phyloP scores from a whole-genome alignment of 2,113 vertebrate species.

The Craseonycteris thonglongyai region DNA sequence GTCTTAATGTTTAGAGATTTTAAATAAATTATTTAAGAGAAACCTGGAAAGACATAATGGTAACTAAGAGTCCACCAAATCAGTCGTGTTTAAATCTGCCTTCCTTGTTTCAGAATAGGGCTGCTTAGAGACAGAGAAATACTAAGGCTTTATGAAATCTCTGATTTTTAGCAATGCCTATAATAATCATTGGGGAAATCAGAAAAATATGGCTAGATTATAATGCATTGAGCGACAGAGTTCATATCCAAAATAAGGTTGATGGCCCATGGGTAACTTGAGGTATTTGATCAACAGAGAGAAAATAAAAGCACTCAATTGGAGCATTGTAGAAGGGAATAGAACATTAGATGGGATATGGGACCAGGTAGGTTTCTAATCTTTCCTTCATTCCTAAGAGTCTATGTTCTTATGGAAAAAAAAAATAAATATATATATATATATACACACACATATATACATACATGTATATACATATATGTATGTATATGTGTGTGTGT shows the following conservation, averaged over 20 bases:
- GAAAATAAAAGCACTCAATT: neutral
- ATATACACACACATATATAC: too few species aligned
- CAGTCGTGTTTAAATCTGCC: neutral
- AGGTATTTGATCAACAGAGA: neutral
- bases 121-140: neutral
- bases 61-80: neutral
- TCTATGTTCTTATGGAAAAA: neutral
- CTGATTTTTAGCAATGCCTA: neutral
- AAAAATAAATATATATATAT: neutral
- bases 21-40: constrained; percentile 5
- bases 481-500: too few species aligned
- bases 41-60: neutral
- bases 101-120: neutral
- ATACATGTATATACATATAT: too few species aligned
- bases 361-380: neutral
- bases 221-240: neutral
- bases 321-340: neutral
- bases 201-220: constrained; percentile 16
- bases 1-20: neutral
- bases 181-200: constrained; percentile 20
- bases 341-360: neutral
- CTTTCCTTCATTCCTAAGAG: neutral
- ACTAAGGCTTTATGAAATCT: neutral
- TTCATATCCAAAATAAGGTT: neutral
- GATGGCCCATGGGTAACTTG: neutral